Evolutionary conservation across 2,797 vertebrate species (phyloP), one percentile per base, ranked within the genome.

Genomic region (Vultur gryphus): DNA sequence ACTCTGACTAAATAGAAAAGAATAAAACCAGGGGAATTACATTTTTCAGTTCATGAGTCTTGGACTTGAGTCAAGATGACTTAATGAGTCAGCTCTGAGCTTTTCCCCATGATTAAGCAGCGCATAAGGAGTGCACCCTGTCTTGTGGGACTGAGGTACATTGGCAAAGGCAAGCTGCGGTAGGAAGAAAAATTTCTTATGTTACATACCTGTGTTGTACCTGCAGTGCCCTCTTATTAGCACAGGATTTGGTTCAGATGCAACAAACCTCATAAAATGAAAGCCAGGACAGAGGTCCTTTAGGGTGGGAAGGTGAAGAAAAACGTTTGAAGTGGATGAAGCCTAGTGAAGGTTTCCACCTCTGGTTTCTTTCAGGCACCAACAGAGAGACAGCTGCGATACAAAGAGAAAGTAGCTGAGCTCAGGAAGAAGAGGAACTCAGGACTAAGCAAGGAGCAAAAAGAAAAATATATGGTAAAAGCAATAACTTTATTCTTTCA

Each of bases 401-500:
- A 99, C 96, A 99, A 99, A 93, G 99, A 99, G 97, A 99, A 99
- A 95, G 99, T 99, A 93, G 98, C 98, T 24, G 99, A 99, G 98
- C 97, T 99, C 94, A 99, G 99, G 97, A 99, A 99, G 98, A 99
- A 99, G 70, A 98, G 99, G 77, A 99, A 99, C 97, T 98, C 99
- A 1, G 99, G 99, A 15, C 98, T 99, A 67, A 99, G 98, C 94
- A 99, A 99, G 97, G 99, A 99, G 85, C 99, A 99, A 97, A 99
- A 99, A 94, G 99, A 99, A 96, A 99, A 99, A 94, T 99, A 99
- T 46, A 99, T 99, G 99, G 99, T 99, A 98, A 96, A 92, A 58
- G 13, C 66, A 71, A 7, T 41, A 13, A 7, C 31, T 43, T 23
- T 1, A 5, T 43, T 51, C 41, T 84, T 67, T 16, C n/a, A 1